Evolutionary conservation across 2,888 invertebrate species (phyloP), one percentile per base, ranked within the genome.

Genomic region (Copidosoma aretas): DNA sequence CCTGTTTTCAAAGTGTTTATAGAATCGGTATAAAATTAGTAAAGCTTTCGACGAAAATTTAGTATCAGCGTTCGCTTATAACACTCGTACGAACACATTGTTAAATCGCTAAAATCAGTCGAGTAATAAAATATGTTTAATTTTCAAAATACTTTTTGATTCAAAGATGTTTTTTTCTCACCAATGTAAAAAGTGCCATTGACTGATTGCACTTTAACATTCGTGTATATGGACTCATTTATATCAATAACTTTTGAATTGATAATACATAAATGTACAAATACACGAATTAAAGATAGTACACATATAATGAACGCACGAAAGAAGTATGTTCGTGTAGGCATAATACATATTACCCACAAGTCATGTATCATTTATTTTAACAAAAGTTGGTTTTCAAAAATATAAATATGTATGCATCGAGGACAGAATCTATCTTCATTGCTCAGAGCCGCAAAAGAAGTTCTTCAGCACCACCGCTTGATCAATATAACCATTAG

Each of bases 351-450:
- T 72, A 68, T 70, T 64, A 60, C n/a, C n/a, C 72, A 73, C 74
- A 71, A 67, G 68, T 64, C 54, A 64, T 74, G 66, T 68, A 54
- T 63, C 57, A 52, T 61, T 49, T 3, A 32, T 52, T 67, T 60
- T 68, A 71, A 63, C 68, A 71, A 73, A 77, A 69, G 75, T 67
- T 73, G 53, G 64, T 68, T 72, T 69, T 73, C 72, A 71, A 77
- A 77, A 76, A 77, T 73, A 78, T 76, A 67, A 53, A 67, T 32
- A 72, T 43, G 58, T 51, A 60, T 24, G 52, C 57, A 56, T 58
- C 72, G 66, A 62, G 68, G 74, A 41, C 70, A 71, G n/a, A n/a
- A n/a, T n/a, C n/a, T n/a, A n/a, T n/a, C n/a, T 67, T 60, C 67
- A 70, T 65, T 62, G 67, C 70, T 2, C 15, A 46, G 41, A 64